phyloP scores from a whole-genome alignment of 1,140 invertebrate species.

The Meloidogyne hapla region DNA sequence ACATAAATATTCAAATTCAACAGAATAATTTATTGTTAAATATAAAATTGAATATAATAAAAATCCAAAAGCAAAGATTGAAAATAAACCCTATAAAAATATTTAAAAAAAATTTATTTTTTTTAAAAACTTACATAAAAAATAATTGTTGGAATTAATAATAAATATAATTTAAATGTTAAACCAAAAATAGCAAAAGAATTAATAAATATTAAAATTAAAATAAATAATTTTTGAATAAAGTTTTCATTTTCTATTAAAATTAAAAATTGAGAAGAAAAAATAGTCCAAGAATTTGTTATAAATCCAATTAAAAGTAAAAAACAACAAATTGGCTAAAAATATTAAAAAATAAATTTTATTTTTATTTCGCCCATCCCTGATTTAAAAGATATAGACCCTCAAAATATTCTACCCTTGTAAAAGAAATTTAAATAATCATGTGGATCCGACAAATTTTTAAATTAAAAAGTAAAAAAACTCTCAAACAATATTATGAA shows the following conservation, averaged over 20 bases:
- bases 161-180: not conserved
- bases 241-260: not conserved
- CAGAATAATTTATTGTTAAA: not conserved
- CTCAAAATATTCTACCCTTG: not conserved
- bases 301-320: not conserved
- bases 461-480: too few species aligned
- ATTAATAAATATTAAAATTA: conserved; percentile 16
- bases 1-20: not conserved
- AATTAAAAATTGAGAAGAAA: not conserved
- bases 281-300: not conserved
- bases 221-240: not conserved
- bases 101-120: not conserved
- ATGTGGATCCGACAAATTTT: not conserved
- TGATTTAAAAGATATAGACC: too few species aligned
- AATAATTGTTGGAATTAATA: conserved; percentile 5
- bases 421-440: not conserved
- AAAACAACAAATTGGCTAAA: not conserved
- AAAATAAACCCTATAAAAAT: not conserved
- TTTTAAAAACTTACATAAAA: conserved; percentile 4
- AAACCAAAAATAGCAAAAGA: not conserved
- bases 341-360: not conserved
- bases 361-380: too few species aligned
- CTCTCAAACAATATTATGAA: too few species aligned
- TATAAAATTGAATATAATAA: not conserved
- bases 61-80: not conserved